phyloP scores from a whole-genome alignment of 2,888 invertebrate species.

The Drosophila parthenogenetica region DNA sequence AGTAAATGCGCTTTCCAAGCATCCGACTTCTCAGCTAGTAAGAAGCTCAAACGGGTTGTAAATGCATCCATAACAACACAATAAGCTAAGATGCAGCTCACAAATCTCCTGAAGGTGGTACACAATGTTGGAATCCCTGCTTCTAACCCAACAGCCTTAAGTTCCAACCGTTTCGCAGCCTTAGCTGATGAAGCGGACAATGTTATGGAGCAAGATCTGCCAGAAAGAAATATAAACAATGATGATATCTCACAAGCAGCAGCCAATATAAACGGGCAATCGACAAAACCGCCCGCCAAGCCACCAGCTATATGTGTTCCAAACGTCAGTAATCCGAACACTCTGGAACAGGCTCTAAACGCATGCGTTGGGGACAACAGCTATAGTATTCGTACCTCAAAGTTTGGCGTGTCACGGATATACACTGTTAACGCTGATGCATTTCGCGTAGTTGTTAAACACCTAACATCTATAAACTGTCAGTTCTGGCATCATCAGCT shows the following conservation, averaged over 20 bases:
- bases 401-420: conserved; percentile 23
- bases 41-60: no score
- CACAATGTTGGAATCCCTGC: no score
- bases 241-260: background rate
- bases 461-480: conserved; percentile 10
- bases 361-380: conserved; percentile 15
- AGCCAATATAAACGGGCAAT: background rate
- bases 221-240: background rate
- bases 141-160: no score
- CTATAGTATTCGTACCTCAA: conserved; percentile 24
- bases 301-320: conserved; percentile 3
- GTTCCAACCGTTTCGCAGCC: conserved; percentile 6
- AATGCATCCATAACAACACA: no score
- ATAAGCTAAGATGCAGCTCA: no score
- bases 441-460: conserved; percentile 12
- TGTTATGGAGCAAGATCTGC: conserved; percentile 2
- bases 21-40: no score
- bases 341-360: conserved; percentile 4
- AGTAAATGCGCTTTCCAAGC: no score
- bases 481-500: conserved; percentile 29
- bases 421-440: conserved; percentile 27
- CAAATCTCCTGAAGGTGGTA: no score
- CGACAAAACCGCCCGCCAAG: background rate
- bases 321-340: background rate
- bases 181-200: conserved; percentile 11